Evolutionary conservation across 2,797 vertebrate species (phyloP), one percentile per base, ranked within the genome.

Genomic region (Hydrocynus forskahlii): DNA sequence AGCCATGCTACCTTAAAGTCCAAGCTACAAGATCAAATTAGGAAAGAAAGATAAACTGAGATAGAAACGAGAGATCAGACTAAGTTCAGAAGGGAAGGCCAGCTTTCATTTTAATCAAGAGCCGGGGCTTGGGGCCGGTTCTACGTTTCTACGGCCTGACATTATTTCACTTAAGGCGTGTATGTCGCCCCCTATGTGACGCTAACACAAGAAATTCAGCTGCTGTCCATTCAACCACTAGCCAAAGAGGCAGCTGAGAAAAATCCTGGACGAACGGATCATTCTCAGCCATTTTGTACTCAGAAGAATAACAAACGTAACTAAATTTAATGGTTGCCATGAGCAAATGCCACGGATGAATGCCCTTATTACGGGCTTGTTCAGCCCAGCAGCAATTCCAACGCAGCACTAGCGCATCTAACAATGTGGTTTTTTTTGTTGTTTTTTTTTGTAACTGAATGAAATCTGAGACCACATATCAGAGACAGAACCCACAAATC

Each of bases 1-100:
- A 95, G 95, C 95, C 96, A 96, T 96, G 96, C 96, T 97, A 96
- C 96, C 96, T 97, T 97, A 96, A 96, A 96, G 94, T 95, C 95
- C 95, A 96, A 96, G 96, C 95, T 95, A 96, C 91, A 80, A 90
- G 93, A 92, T 91, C 90, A 94, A 95, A 95, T 94, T 84, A 93
- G 88, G 90, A 90, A 77, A 69, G 21, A 74, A 71, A 68, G 70
- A 89, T 89, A 87, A 93, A 89, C 83, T 83, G 84, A 89, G 54
- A 77, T 87, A 83, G 29, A 29, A 29, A 29, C 29, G 59, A 81
- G 71, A 81, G 82, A 84, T 73, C 79, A 75, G 69, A 87, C 90
- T 3, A 75, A 80, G 79, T 82, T 45, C 25, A 86, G 91, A 38
- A 91, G 87, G 88, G 89, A n/a, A 88, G 88, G 92, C 88, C 92